phyloP scores from a whole-genome alignment of 2,797 vertebrate genomes.

The Tenualosa ilisha region DNA sequence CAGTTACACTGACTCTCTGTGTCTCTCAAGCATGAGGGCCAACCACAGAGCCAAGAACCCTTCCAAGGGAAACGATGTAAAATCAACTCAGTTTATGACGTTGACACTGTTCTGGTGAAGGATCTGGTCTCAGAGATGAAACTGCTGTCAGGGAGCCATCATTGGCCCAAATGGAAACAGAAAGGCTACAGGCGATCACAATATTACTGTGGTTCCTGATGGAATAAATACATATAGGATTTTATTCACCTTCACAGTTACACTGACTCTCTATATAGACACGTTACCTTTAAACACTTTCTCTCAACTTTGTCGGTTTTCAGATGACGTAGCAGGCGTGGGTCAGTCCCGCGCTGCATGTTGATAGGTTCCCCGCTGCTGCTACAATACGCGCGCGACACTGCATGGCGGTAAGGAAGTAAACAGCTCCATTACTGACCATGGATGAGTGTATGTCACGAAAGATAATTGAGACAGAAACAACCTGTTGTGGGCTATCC shows the following conservation, averaged over 20 bases:
- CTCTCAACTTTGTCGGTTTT: neutral
- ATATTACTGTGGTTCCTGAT: too few relatives aligned
- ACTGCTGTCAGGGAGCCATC: too few relatives aligned
- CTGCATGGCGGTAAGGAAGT: slow-evolving; percentile 68
- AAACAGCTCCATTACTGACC: slow-evolving; percentile 59
- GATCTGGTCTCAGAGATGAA: too few relatives aligned
- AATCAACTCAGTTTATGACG: neutral
- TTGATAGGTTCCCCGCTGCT: slow-evolving; percentile 60
- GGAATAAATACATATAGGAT: too few relatives aligned
- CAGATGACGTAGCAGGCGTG: neutral
- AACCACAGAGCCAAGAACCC: neutral
- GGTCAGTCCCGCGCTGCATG: slow-evolving; percentile 12
- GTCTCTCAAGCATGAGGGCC: neutral
- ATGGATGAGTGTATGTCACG: neutral
- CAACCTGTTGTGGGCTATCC: neutral
- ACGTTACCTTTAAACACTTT: neutral
- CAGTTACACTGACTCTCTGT: slow-evolving; percentile 15
- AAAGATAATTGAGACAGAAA: neutral
- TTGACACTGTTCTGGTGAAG: too few relatives aligned
- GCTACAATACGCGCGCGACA: slow-evolving; percentile 55
- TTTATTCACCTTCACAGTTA: too few relatives aligned
- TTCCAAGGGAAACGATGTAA: neutral
- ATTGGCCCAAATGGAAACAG: too few relatives aligned
- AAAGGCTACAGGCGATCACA: too few relatives aligned
- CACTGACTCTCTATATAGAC: neutral